Evolutionary conservation across 2,888 invertebrate genomes (phyloP).

Genomic region (Leistus spinibarbis): DNA sequence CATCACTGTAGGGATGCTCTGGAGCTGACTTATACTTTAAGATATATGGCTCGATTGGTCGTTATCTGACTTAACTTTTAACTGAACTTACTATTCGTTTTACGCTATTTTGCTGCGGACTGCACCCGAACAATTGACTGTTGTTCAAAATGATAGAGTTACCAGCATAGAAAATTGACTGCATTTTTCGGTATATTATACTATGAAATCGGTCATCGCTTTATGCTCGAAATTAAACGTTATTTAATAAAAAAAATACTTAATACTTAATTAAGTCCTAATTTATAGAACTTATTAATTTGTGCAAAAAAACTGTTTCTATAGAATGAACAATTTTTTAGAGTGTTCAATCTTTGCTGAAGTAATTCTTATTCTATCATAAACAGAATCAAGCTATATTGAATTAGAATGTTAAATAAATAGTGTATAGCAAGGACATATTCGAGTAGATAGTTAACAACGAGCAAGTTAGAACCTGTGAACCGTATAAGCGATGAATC

Average conservation of each 20-base stretch:
- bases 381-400: background rate
- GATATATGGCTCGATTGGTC: constrained; percentile 14
- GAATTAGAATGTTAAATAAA: background rate
- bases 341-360: too few species aligned
- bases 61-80: constrained; percentile 17
- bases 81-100: background rate
- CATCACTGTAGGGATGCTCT: background rate
- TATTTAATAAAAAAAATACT: too few species aligned
- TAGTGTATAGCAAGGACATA: background rate
- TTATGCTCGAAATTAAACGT: too few species aligned
- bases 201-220: too few species aligned
- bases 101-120: background rate
- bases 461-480: background rate
- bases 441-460: background rate
- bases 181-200: too few species aligned
- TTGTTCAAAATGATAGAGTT: background rate
- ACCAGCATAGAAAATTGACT: background rate
- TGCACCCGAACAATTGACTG: background rate
- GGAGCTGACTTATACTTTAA: constrained; percentile 1
- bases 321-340: too few species aligned
- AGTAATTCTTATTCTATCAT: background rate
- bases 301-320: too few species aligned
- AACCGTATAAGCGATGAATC: background rate
- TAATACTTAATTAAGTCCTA: too few species aligned
- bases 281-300: too few species aligned